Base-by-base conservation (phyloP, 1,140 invertebrate genomes). In the Solenopsis fugax region DNA sequence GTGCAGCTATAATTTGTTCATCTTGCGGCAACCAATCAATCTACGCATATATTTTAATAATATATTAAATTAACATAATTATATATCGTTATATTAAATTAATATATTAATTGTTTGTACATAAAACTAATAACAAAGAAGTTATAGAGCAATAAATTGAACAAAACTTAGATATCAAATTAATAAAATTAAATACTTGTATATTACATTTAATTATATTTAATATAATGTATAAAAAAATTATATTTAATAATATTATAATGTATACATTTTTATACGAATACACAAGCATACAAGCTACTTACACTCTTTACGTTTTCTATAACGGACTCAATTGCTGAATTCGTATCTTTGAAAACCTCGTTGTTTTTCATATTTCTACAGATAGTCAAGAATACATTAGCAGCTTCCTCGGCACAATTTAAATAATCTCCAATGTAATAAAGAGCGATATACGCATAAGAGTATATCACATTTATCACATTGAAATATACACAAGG, bases 351-450 rank as follows among this genome's bases (percentile, higher is more conserved):
- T 69, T 97, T 95, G 91, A 96, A 98, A 91, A 97, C 96, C 21
- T 95, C 95, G 90, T 97, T 97, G 1, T 92, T 92, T 69, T 95
- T 96, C 6, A 98, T 93, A 91, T 96, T 97, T 9, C 95, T 94
- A 89, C 96, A 97, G 21, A 97, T 92, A 76, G 96, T 95, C 2
- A 97, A 92, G 29, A 97, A 94, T 88, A 96, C 95, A 29, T 94
- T 92, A 0, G 95, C 92, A 12, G 96, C 95, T 93, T 97, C 97
- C 5, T 95, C 89, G 10, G 96, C 87, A 90, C 96, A 96, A 45
- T 96, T 95, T n/a, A 94, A 89, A 93, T 97, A 95, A 90, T 98
- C 97, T 34, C 97, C 97, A 92, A 97, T 97, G 89, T 97, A 97
- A 92, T 97, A 97, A 24, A 97, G 94, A 48, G 95, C 94, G 13